Base-by-base conservation (phyloP, 2,113 vertebrate species). In the Tragelaphus scriptus region DNA sequence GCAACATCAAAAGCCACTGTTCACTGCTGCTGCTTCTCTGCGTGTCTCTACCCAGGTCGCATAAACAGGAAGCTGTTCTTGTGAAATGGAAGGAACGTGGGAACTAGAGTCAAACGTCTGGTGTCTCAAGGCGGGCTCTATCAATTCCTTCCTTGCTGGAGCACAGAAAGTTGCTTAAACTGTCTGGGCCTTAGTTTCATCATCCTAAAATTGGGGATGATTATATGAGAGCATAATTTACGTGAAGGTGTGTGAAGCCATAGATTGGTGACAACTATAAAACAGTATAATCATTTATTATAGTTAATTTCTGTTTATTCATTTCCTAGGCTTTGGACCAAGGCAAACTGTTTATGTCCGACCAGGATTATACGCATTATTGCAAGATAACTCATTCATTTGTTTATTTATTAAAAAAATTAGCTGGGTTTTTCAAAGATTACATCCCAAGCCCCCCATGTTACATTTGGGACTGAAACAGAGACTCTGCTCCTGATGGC, bases 281-380 rank as follows among this genome's bases (percentile, higher is more conserved):
- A 19, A 44, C 5, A 56, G 7, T 85, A 36, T 65, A 87, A 88
- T 85, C 11, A 30, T n/a, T 88, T 47, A 58, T 9, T 55, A 55
- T 40, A 36, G 56, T 88, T 47, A 53, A 59, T 65, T 96, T 91
- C 36, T 85, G 13, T 25, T 77, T 75, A 40, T 12, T 94, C 26
- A 58, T 68, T 87, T 75, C 63, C 36, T 85, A 91, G 40, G 9
- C 7, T 95, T 96, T 95, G 55, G 53, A 88, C 17, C 49, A 68
- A 59, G 71, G 47, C 12, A 58, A 53, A 94, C 36, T 1, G 11
- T 30, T 79, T 55, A 63, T 16, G 44, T 55, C 7, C 25, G 49
- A 75, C 44, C n/a, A 91, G 68, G 63, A 93, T 98, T 94, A 92
- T 81, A 95, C 89, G 58, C 88, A 96, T 92, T 88, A 36, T 90